Evolutionary conservation across 2,888 invertebrate species (phyloP), one percentile per base, ranked within the genome.

Genomic region (Unio pictorum): DNA sequence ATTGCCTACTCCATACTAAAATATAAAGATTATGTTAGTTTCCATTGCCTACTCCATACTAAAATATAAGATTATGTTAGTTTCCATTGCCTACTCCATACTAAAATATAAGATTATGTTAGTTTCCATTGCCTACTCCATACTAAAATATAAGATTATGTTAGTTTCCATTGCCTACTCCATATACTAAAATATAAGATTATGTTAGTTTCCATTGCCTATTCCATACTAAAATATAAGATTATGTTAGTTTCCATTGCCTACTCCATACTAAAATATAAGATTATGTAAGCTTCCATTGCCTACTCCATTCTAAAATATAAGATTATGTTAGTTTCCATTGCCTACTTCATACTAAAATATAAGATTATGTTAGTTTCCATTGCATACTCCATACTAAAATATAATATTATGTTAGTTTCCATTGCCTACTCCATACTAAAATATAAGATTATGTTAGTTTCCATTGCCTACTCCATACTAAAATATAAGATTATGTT

Each of bases 121-220:
- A 45, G 1, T 45, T 15, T 45, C 45, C 45, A 11, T 0, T 57
- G 89, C 88, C 72, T 90, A 90, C 80, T 86, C 84, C 86, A 89
- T 89, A 26, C 90, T 89, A 79, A 8, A 77, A 76, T 61, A 70
- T 4, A 67, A 68, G 23, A 23, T 23, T 23, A 23, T 23, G 23
- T 23, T 0, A 3, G 98, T 98, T 91, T 99, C 98, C 86, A 89
- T 90, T 57, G 89, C 88, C 72, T 90, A 90, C 80, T 86, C 84
- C 86, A n/a, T n/a, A 89, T 89, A 26, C 90, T 89, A 79, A 8
- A 77, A 76, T 61, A 70, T 3, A 67, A 68, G 23, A 23, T 23
- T 23, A 23, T 23, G 0, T 23, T 23, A 23, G 23, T 23, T 23
- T 23, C 23, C 23, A 23, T 23, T 57, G 89, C 88, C 72, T 90